phyloP scores from a whole-genome alignment of 2,797 vertebrate species.

The Neostethus bicornis region DNA sequence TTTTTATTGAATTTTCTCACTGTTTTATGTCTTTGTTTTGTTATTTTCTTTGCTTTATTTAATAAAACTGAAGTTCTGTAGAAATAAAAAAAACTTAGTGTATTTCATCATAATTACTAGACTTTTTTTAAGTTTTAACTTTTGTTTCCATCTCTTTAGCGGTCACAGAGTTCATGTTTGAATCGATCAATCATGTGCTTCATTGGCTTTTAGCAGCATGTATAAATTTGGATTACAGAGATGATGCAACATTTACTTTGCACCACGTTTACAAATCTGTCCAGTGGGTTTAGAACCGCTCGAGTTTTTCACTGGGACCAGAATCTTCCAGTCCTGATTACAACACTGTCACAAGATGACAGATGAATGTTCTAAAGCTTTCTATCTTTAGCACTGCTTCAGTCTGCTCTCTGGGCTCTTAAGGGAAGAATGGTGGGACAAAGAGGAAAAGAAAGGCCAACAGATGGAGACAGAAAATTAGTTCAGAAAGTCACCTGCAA shows the following conservation, averaged over 20 bases:
- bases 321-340: constrained; percentile 72
- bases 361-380: constrained; percentile 67
- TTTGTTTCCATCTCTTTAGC: constrained; percentile 23
- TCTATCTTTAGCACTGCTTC: constrained; percentile 75
- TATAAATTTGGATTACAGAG: constrained; percentile 56
- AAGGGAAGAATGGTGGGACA: constrained; percentile 54
- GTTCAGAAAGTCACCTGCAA: constrained; percentile 47
- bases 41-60: too few relatives aligned
- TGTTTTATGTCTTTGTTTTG: too few relatives aligned
- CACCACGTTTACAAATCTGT: constrained; percentile 30
- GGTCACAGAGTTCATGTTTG: constrained; percentile 29
- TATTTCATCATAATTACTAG: too few relatives aligned
- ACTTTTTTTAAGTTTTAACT: too few relatives aligned
- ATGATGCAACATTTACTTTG: constrained; percentile 59
- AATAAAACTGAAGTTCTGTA: too few relatives aligned
- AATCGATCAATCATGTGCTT: constrained; percentile 44
- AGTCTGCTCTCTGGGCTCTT: constrained; percentile 57
- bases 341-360: constrained; percentile 75
- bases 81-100: too few relatives aligned
- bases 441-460: constrained; percentile 42
- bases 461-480: constrained; percentile 50
- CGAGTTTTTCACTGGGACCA: constrained; percentile 53
- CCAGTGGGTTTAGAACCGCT: constrained; percentile 57
- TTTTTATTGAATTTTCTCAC: too few relatives aligned
- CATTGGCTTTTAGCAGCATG: constrained; percentile 44